Evolutionary conservation across 2,888 invertebrate genomes (phyloP).

Genomic region (Lacanobia wlatinum): DNA sequence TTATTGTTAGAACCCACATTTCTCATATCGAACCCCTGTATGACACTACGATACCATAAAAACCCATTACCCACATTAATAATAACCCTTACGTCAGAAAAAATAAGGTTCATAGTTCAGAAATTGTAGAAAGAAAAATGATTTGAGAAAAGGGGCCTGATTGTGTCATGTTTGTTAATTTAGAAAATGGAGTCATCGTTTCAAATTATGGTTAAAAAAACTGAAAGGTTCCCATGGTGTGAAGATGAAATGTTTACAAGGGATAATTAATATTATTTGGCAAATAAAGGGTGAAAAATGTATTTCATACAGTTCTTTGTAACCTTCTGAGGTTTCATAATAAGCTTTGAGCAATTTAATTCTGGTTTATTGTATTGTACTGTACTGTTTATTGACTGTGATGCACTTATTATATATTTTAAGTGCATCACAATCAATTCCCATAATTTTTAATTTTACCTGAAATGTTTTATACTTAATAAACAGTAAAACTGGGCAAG

Average conservation of each 20-base stretch:
- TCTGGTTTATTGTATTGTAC: too few species aligned
- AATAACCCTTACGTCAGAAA: slow-evolving; percentile 56
- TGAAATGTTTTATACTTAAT: too few species aligned
- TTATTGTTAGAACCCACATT: slow-evolving; percentile 87
- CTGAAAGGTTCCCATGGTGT: slow-evolving; percentile 74
- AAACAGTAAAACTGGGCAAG: too few species aligned
- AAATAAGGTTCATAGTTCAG: slow-evolving; percentile 53
- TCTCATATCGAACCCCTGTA: slow-evolving; percentile 78
- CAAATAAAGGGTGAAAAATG: slow-evolving; percentile 50
- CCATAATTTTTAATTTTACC: not conserved
- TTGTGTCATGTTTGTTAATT: slow-evolving; percentile 84
- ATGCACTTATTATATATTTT: too few species aligned
- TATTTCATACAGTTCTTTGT: not conserved
- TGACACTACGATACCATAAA: slow-evolving; percentile 61
- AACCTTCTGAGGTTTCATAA: not conserved
- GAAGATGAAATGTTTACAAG: slow-evolving; percentile 53
- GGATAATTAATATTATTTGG: slow-evolving; percentile 41
- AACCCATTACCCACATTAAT: slow-evolving; percentile 8
- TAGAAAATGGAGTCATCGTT: slow-evolving; percentile 77
- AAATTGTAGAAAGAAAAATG: slow-evolving; percentile 24
- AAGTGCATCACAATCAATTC: not conserved
- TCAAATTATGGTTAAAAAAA: slow-evolving; percentile 68
- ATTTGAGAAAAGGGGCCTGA: slow-evolving; percentile 68
- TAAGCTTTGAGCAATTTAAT: not conserved
- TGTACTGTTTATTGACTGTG: too few species aligned